phyloP scores from a whole-genome alignment of 2,888 invertebrate species.

The Eutolmus rufibarbis region DNA sequence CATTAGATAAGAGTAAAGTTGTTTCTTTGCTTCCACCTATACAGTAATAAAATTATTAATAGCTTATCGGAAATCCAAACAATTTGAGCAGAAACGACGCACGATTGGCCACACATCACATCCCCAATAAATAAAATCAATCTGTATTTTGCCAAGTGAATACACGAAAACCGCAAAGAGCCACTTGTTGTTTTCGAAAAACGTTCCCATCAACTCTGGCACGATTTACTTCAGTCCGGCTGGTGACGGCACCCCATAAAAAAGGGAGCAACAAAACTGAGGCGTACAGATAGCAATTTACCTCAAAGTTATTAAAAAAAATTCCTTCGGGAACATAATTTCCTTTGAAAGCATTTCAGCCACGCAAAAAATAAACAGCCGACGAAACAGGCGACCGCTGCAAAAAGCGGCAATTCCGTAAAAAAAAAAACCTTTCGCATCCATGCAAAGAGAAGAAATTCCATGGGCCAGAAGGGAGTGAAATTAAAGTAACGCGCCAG shows the following conservation, averaged over 20 bases:
- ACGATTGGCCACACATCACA: background rate
- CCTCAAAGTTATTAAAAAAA: background rate
- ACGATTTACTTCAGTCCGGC: background rate
- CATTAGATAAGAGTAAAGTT: too few relatives aligned
- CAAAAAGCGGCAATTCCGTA: background rate
- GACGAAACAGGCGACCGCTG: background rate
- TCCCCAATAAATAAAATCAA: background rate
- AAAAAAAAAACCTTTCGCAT: background rate
- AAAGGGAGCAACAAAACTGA: background rate
- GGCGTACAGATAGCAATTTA: background rate
- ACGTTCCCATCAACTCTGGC: background rate
- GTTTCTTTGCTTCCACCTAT: background rate
- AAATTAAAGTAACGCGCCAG: conserved; percentile 7
- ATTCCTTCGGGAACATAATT: background rate
- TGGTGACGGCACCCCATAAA: background rate
- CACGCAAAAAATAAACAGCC: background rate
- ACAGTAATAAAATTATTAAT: background rate
- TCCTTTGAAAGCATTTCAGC: background rate
- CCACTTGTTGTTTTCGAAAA: background rate
- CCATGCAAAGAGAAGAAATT: conserved; percentile 1
- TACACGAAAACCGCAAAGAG: background rate
- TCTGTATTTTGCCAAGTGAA: background rate
- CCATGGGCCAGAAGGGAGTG: conserved; percentile 5
- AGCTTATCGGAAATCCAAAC: background rate
- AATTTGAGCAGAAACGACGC: background rate